Percentiles rank a stretch among this genome's conserved stretches.
Evolutionary conservation across 2,797 vertebrate species (phyloP).

Genomic region (Sternotherus odoratus): DNA sequence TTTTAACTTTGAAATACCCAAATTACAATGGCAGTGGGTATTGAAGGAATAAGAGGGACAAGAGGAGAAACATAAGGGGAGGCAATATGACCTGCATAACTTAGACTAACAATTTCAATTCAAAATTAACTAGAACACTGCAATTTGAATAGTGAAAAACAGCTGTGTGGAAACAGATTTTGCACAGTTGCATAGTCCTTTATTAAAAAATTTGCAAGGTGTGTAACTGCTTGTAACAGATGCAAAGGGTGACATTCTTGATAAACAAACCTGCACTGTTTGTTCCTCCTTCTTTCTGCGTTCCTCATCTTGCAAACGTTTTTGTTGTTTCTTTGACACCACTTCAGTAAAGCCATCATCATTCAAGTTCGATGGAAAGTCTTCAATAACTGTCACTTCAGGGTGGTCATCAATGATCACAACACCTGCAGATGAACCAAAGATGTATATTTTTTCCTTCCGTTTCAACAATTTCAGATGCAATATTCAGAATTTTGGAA

Average conservation of each 20-base stretch:
- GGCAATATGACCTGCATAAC: background rate
- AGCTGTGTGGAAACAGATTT: background rate
- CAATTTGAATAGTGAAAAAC: background rate
- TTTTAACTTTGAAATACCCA: background rate
- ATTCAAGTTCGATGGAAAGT: conserved; percentile 92
- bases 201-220: background rate
- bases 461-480: conserved; percentile 50
- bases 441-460: conserved; percentile 33
- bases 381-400: conserved; percentile 97
- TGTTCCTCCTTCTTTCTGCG: conserved; percentile 98
- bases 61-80: background rate
- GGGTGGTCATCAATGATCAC: conserved; percentile 99
- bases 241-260: background rate
- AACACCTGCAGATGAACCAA: conserved; percentile 87
- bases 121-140: background rate
- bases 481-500: background rate
- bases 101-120: background rate
- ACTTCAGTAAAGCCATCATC: conserved; percentile 99
- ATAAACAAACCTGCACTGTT: conserved; percentile 88
- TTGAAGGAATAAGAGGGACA: background rate
- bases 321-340: conserved; percentile 98
- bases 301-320: conserved; percentile 97
- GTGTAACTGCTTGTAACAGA: background rate
- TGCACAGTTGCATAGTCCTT: background rate
- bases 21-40: background rate